Conservation (phyloP, 30 jellyfish, hydroid and myxozoan genomes). For the Aurelia aurita region DNA sequence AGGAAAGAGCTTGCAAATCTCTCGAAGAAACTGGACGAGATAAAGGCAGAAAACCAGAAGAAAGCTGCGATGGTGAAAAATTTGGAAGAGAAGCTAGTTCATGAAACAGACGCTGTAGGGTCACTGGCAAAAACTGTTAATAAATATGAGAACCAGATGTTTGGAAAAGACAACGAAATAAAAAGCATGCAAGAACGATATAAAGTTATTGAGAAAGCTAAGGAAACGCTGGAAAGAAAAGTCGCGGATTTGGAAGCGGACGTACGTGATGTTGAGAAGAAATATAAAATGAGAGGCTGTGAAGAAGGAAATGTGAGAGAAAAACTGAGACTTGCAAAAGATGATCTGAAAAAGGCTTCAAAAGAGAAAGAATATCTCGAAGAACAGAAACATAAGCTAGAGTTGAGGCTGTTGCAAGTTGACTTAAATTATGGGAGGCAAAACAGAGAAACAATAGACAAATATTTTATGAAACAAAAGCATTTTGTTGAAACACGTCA, state of each 20-base stretch:
- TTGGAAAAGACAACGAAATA: not conserved
- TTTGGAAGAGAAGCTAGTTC: not conserved
- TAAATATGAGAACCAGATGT: not conserved
- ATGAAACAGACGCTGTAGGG: not conserved
- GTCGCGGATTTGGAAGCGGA: not conserved
- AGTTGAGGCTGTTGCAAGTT: slow-evolving; percentile 3
- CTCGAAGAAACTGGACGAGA: not conserved
- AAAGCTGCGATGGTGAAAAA: not conserved
- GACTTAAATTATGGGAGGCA: not conserved
- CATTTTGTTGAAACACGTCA: not conserved
- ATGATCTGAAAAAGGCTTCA: not conserved
- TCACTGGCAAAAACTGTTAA: not conserved
- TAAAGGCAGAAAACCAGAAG: not conserved
- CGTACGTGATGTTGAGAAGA: slow-evolving; percentile 11
- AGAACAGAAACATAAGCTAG: slow-evolving; percentile 23
- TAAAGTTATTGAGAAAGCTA: not conserved
- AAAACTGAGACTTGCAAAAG: slow-evolving; percentile 1
- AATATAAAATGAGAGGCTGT: not conserved
- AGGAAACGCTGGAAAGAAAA: slow-evolving; percentile 1
- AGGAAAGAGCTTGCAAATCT: slow-evolving; percentile 1
- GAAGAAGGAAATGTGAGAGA: slow-evolving; percentile 25
- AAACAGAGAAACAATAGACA: not conserved
- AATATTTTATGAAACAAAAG: not conserved
- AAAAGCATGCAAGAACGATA: slow-evolving; percentile 2
- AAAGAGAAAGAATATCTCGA: slow-evolving; percentile 29